A percentile compares a stretch with the other conserved stretches of the same genome.
Conservation (phyloP, 2,797 vertebrate genomes). For the Pseudomugil gertrudae region DNA sequence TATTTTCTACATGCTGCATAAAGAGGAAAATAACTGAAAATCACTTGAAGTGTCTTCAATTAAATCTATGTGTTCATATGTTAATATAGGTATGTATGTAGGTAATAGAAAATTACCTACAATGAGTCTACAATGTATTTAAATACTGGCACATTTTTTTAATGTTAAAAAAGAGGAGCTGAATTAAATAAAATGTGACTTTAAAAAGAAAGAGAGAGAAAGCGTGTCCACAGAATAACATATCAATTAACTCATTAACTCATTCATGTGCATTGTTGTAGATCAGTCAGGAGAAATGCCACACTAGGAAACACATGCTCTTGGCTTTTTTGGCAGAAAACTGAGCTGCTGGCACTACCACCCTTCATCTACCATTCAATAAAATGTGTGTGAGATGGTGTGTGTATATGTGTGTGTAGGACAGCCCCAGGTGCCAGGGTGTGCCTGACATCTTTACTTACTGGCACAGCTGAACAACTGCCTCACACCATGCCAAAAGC, state of each 20-base stretch:
- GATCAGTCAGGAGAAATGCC: conserved; percentile 30
- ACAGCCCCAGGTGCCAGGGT: conserved; percentile 4
- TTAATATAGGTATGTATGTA: too few species aligned
- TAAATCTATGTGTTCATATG: background rate
- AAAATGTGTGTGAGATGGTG: conserved; percentile 3
- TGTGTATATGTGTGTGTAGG: conserved; percentile 17
- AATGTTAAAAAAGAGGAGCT: background rate
- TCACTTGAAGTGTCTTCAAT: background rate
- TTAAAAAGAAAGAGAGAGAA: background rate
- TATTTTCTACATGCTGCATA: background rate
- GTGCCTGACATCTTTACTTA: background rate
- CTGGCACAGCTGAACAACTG: background rate
- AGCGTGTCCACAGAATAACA: background rate
- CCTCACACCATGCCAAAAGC: conserved; percentile 1
- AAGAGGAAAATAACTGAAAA: background rate
- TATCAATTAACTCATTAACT: conserved; percentile 50
- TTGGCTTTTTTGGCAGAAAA: conserved; percentile 27
- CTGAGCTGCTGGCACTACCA: conserved; percentile 30
- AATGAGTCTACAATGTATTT: too few species aligned
- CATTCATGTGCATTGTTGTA: conserved; percentile 39
- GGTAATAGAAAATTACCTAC: too few species aligned
- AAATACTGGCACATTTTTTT: background rate
- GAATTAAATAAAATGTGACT: background rate
- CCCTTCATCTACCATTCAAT: conserved; percentile 25
- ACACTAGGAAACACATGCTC: conserved; percentile 37